Base-by-base conservation (phyloP, 2,797 vertebrate genomes). In the Saguinus oedipus region DNA sequence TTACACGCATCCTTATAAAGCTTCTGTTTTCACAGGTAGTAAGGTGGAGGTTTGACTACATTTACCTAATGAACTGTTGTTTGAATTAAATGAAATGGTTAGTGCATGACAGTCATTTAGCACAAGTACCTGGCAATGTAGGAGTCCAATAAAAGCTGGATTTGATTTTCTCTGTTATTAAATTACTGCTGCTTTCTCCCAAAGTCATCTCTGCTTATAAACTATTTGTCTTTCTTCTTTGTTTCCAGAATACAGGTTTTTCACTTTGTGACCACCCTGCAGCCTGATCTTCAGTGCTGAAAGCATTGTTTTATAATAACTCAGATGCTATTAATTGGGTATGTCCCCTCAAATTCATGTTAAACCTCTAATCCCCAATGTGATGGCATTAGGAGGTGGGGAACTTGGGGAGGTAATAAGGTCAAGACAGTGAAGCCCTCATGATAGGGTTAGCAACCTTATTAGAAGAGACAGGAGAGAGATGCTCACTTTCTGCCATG, bases 271-370 rank as follows among this genome's bases (percentile, higher is more conserved):
- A 64, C 55, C 81, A 90, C 26, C 70, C 46, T 79, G 3, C 17
- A 80, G 33, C 46, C 44, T 85, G 36, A 76, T 79, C 75, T 75
- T 70, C 42, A 68, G 27, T 39, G 61, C 42, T 53, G 42, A 92
- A 33, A 46, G 55, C 55, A 48, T n/a, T 91, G 75, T 91, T 87
- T 89, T 95, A 46, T 79, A 92, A 46, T 80, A 70, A 76, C 83
- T 39, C 36, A 76, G 39, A 78, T 53, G 48, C 27, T 46, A 53
- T 59, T 26, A 10, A 48, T 26, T 26, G 78, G 44, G 48, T 84
- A 22, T 53, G 11, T 53, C 30, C 27, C 39, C n/a, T 44, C 33
- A 50, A 50, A 80, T 17, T 17, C n/a, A 22, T 39, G 30, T 74
- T 55, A 74, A 79, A 92, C 50, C 36, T 48, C 44, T 48, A 55